Base-by-base conservation (phyloP, 2,113 vertebrate genomes). In the Eulemur rufifrons region DNA sequence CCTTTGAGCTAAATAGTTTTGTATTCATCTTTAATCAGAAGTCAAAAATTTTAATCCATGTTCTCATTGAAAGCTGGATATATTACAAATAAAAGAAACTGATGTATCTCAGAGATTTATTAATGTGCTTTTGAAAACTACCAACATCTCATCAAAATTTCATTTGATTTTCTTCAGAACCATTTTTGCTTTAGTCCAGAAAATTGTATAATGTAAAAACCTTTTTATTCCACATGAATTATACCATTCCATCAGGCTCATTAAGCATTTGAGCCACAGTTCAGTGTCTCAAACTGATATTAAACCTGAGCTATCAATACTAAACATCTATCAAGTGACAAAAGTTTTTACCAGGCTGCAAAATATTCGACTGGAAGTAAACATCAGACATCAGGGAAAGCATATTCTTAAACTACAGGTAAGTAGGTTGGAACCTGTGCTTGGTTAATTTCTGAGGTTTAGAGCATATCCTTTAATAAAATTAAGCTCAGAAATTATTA, bases 141-240 rank as follows among this genome's bases (percentile, higher is more conserved):
- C 73, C 39, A 87, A 71, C 6, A 61, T 56, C 29, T 95, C n/a
- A 95, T 92, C 13, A 63, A 93, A 81, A 69, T 94, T 91, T 93
- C 42, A 91, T 47, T 42, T 80, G 27, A 61, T 64, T 93, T 91
- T 89, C 15, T 93, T 95, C 68, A 92, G 34, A 94, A 93, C 27
- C 15, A 80, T 61, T 77, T 89, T 91, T 92, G 8, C 6, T 15
- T 77, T 80, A 47, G 27, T 89, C 18, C 37, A 89, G 47, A 95
- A 97, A 95, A 45, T 39, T 66, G 9, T 90, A 20, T 45, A 54
- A 8, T 78, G n/a, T 76, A 15, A 78, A 91, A 64, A 32, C 5
- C 5, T 76, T 90, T 91, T 90, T 32, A 88, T 90, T 74, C 27
- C 45, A n/a, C 4, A 12, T 95, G 14, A 86, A 56, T 82, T 74